phyloP scores from a whole-genome alignment of 2,888 invertebrate genomes.

The Endomychus coccineus region DNA sequence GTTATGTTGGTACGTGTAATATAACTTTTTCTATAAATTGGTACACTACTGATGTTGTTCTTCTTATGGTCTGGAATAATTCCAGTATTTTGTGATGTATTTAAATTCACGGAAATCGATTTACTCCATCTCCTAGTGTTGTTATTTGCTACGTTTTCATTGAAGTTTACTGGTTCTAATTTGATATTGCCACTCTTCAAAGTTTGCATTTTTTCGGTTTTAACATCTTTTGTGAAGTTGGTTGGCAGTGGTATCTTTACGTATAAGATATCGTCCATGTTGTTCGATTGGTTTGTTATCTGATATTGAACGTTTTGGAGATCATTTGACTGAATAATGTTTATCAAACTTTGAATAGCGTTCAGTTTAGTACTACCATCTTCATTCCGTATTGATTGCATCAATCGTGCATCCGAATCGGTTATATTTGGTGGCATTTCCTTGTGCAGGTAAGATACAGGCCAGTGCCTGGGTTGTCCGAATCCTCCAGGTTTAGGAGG shows the following conservation, averaged over 20 bases:
- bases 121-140: conserved; percentile 23
- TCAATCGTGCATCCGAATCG: conserved; percentile 21
- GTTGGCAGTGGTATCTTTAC: conserved; percentile 40
- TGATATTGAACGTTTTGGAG: conserved; percentile 38
- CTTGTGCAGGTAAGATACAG: conserved; percentile 74
- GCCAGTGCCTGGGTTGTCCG: conserved; percentile 55
- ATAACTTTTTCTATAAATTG: conserved; percentile 32
- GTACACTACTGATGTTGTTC: conserved; percentile 10
- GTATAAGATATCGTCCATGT: conserved; percentile 35
- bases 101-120: conserved; percentile 13
- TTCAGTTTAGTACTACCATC: conserved; percentile 27
- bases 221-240: conserved; percentile 29
- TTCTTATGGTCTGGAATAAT: neutral
- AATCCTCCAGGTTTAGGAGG: conserved; percentile 48
- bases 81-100: conserved; percentile 1
- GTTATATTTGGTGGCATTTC: conserved; percentile 63
- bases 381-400: conserved; percentile 16
- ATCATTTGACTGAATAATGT: conserved; percentile 39
- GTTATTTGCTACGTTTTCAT: conserved; percentile 14
- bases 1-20: conserved; percentile 37
- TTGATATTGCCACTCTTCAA: conserved; percentile 18
- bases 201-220: conserved; percentile 13
- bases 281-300: conserved; percentile 36
- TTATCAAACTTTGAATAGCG: conserved; percentile 40
- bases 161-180: conserved; percentile 19